Evolutionary conservation across 2,888 invertebrate genomes (phyloP), one percentile per base, ranked within the genome.

Genomic region (Eupithecia tripunctaria): DNA sequence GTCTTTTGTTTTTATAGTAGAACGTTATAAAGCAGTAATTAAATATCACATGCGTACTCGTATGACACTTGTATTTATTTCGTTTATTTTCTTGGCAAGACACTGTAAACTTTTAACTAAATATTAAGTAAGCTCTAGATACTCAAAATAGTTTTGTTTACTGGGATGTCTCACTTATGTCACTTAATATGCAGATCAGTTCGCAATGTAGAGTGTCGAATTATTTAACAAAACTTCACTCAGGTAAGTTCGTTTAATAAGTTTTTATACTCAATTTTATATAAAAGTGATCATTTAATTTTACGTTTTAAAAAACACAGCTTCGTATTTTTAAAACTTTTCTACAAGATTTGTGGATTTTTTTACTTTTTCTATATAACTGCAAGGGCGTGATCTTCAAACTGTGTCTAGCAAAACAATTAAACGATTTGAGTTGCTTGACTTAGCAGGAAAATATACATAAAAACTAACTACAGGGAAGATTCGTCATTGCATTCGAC

Each of bases 401-500:
- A 27, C 27, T 60, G 15, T 36, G 25, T 67, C 41, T 21, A 32
- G 63, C 29, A 18, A 59, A 59, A 59, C 29, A 29, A 60, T 29
- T 18, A 25, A 60, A 18, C 60, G 8, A 29, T 60, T 60, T 47
- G 7, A 15, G 21, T 59, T 27, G 7, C 12, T 59, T 68, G 6
- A 25, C 47, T 18, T 25, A 67, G 2, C 14, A 68, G 70, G 67
- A 68, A 68, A 74, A 74, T 64, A 32, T 38, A 21, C 41, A 25
- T 27, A 51, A 21, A 27, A 66, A 43, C 15, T 10, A 1, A 65
- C 67, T 73, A 43, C 73, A 59, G 51, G 70, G 70, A 68, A 74
- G 27, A 51, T 70, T 25, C 47, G 64, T 67, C 64, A 70, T 38
- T 8, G 59, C n/a, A 56, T 66, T 51, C 32, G 18, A 27, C n/a